Evolutionary conservation across 1,140 invertebrate species (phyloP), one percentile per base, ranked within the genome.

Genomic region (Proctacanthus coquilletti): DNA sequence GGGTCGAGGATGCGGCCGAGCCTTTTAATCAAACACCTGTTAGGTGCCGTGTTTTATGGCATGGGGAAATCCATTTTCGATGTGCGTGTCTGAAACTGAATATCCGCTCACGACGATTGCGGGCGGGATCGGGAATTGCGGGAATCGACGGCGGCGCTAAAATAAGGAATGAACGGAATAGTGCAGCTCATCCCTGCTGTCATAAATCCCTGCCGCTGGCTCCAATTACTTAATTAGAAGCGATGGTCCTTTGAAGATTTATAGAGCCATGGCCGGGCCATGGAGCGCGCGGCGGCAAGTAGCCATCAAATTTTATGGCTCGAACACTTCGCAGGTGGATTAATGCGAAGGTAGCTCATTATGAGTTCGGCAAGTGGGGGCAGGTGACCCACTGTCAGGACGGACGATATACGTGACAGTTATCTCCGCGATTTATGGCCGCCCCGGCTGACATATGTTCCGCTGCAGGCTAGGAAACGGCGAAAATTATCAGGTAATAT

Each of bases 31-130:
- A 27, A 27, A 27, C 23, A 27, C 23, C 23, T 27, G 23, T 27
- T 27, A 27, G 23, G 23, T 27, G 23, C 23, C 23, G 13, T 27
- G 23, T 27, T 27, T 27, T 27, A 27, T 27, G 23, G 23, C 23
- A 13, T 8, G 8, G 13, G 23, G 8, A 27, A 27, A 27, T 27
- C 23, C 23, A 27, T 27, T 27, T 27, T 27, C 8, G 13, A 27
- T 27, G 23, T 13, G 8, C 13, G 23, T 13, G 23, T 27, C 8
- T 27, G 8, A 13, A 8, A 9, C 23, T 27, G 23, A 27, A 13
- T 27, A 27, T 27, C 8, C 13, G 23, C 13, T 27, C n/a, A n/a
- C n/a, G n/a, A n/a, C n/a, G 23, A 27, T 27, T 27, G 23, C 23
- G 8, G 8, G 8, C 8, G 23, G 23, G 23, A 27, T 27, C 23